Evolutionary conservation across 2,797 vertebrate species (phyloP), one percentile per base, ranked within the genome.

Genomic region (Pogonophryne albipinna): DNA sequence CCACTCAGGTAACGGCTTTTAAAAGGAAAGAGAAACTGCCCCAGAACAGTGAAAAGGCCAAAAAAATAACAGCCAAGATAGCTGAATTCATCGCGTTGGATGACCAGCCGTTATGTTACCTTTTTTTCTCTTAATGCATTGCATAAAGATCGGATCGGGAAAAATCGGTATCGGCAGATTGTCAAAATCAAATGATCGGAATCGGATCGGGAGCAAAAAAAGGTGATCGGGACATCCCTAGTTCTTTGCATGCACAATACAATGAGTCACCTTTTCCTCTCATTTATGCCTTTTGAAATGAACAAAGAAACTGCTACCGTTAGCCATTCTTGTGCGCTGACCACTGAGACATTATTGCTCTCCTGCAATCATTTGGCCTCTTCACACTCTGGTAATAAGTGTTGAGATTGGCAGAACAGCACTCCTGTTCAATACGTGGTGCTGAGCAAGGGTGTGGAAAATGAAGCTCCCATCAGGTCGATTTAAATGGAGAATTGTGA

Each of bases 401-500:
- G 78, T 70, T 17, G 71, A 74, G 82, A 75, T 19, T 69, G 83
- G 74, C 76, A 74, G 52, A 46, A 6, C 74, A 49, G 71, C 73
- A n/a, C 79, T 65, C 71, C 65, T 44, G 62, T 42, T 69, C 84
- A 66, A 79, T 85, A 73, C 77, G 85, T 76, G 66, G 50, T 79
- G 80, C 86, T 86, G 85, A 85, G 83, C 85, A 74, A 76, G 88
- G 76, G 38, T 65, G 66, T 86, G 84, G 82, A 90, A 89, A 87
- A 92, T 85, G 84, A 92, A 89, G 82, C 85, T 70, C 74, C 87
- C 73, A 44, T 55, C 82, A 71, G 79, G 85, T 88, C 83, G 44
- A 91, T 91, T 85, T 78, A 81, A 79, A 88, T 53, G 67, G 83
- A 66, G 78, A 85, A 86, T 88, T 84, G 92, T 91, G 93, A 94